Conservation (phyloP, 2,113 vertebrate species). For the cattle (Bos taurus) region DNA sequence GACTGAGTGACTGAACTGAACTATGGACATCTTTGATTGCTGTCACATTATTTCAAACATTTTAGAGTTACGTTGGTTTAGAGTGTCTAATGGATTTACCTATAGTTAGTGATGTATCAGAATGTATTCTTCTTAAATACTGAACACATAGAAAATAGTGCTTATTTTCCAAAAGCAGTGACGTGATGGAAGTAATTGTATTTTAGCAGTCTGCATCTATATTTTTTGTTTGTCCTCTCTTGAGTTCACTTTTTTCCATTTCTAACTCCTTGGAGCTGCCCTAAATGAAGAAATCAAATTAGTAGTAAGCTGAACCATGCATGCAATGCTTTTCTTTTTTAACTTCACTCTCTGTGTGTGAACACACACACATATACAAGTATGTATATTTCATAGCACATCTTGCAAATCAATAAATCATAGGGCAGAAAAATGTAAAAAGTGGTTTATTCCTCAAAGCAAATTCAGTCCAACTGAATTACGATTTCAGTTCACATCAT, state of each 20-base stretch:
- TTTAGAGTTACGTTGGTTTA: neutral
- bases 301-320: conserved; percentile 28
- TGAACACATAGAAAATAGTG: neutral
- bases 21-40: neutral
- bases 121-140: neutral
- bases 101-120: neutral
- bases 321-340: conserved; percentile 29
- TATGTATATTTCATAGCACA: neutral
- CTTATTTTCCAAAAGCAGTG: conserved; percentile 33
- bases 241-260: conserved; percentile 1
- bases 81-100: neutral
- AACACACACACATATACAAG: neutral
- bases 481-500: neutral
- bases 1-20: neutral
- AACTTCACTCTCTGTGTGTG: neutral
- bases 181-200: neutral
- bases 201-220: neutral
- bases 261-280: neutral
- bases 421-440: conserved; percentile 54
- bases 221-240: neutral
- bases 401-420: conserved; percentile 61
- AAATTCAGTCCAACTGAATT: conserved; percentile 57
- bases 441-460: conserved; percentile 29
- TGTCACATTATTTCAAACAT: neutral
- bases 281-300: conserved; percentile 17